A percentile compares a stretch with the other conserved stretches of the same genome.
Conservation (phyloP, 2,797 vertebrate genomes). For the Gymnothorax reevesii region DNA sequence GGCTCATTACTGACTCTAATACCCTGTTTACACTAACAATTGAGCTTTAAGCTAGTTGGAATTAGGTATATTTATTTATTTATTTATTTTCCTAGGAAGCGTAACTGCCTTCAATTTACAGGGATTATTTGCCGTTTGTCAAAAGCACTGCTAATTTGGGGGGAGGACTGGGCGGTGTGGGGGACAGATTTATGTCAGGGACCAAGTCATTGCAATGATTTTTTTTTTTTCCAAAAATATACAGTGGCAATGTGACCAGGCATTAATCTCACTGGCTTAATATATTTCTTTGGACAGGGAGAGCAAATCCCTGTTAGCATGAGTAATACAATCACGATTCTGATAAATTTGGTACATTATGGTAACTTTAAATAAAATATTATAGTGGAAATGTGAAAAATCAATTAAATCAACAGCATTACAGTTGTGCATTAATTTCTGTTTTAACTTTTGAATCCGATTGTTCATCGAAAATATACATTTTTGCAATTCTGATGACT, state of each 20-base stretch:
- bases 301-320: no score
- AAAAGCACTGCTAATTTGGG: conserved; percentile 8
- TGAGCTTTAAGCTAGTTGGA: conserved; percentile 23
- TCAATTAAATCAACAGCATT: no score
- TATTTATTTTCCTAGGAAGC: not conserved
- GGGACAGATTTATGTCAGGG: not conserved
- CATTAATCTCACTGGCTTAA: not conserved
- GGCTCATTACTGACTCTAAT: conserved; percentile 34
- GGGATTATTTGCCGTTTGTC: conserved; percentile 15
- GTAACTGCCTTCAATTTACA: not conserved
- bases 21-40: conserved; percentile 33
- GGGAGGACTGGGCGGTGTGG: not conserved
- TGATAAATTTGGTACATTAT: no score
- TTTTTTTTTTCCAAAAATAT: not conserved
- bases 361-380: no score
- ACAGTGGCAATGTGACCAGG: not conserved
- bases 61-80: conserved; percentile 17
- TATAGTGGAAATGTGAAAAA: no score
- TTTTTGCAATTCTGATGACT: no score
- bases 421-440: no score
- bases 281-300: no score
- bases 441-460: no score
- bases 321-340: no score
- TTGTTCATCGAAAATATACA: no score
- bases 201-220: conserved; percentile 19